Conservation (phyloP, 2,888 invertebrate genomes). For the Leucoptera coffeella region DNA sequence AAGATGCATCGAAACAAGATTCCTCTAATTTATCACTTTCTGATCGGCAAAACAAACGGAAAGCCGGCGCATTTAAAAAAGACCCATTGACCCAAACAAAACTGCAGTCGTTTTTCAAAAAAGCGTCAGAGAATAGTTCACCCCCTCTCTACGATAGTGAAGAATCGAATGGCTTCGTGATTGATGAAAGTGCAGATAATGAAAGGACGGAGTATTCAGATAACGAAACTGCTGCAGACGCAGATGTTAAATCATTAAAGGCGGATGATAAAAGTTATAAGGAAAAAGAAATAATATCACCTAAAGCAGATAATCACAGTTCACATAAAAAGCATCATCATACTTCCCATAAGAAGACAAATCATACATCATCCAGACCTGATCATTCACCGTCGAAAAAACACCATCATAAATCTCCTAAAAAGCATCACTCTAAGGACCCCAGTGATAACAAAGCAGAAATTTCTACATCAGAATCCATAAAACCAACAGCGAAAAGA, state of each 20-base stretch:
- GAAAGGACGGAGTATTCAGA: slow-evolving; percentile 8
- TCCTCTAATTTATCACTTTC: slow-evolving; percentile 26
- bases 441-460: not conserved
- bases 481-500: slow-evolving; percentile 22
- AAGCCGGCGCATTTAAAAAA: slow-evolving; percentile 39
- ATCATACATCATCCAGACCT: too few relatives aligned
- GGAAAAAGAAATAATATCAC: too few relatives aligned
- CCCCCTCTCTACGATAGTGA: slow-evolving; percentile 19
- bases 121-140: slow-evolving; percentile 15
- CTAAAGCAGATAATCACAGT: not conserved
- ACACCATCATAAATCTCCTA: too few relatives aligned
- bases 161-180: slow-evolving; percentile 18
- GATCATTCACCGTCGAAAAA: too few relatives aligned
- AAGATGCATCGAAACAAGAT: slow-evolving; percentile 13
- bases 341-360: too few relatives aligned
- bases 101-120: slow-evolving; percentile 32
- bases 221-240: slow-evolving; percentile 5
- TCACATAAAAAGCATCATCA: too few relatives aligned
- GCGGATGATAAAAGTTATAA: too few relatives aligned
- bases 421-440: not conserved
- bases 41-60: slow-evolving; percentile 34
- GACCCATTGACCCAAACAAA: slow-evolving; percentile 43
- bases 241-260: not conserved
- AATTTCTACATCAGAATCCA: slow-evolving; percentile 6
- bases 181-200: slow-evolving; percentile 19